These are phyloP conservation scores for Trichogramma dendrolimi DNA, from an alignment of 2,888 invertebrate genomes.

Conservation along the genomic window DNA sequence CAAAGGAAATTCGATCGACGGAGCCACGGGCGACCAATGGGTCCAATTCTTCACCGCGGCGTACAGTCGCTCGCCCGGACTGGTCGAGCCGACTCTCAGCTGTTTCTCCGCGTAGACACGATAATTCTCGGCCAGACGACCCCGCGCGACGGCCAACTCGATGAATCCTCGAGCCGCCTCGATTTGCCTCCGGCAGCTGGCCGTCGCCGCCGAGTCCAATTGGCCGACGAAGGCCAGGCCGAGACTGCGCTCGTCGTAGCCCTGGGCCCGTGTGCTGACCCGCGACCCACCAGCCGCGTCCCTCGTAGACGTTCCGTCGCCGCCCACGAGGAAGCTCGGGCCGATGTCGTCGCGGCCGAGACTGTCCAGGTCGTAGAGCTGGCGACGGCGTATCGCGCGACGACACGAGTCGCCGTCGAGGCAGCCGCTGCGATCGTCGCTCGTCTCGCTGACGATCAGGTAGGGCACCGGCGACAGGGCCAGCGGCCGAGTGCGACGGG, in stretches of 20 bases:
- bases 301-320: constrained; percentile 72
- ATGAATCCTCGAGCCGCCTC: constrained; percentile 9
- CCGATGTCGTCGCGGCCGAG: constrained; percentile 52
- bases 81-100: constrained; percentile 60
- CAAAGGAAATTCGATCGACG: neutral
- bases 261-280: constrained; percentile 67
- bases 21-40: constrained; percentile 54
- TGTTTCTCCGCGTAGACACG: constrained; percentile 67
- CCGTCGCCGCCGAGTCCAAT: constrained; percentile 55
- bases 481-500: too few species aligned
- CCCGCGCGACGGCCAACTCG: constrained; percentile 13
- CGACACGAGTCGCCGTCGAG: too few species aligned
- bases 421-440: too few species aligned
- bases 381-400: constrained; percentile 32
- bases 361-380: constrained; percentile 61
- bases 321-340: constrained; percentile 75
- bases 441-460: too few species aligned
- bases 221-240: constrained; percentile 73
- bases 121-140: constrained; percentile 53
- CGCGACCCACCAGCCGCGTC: constrained; percentile 67
- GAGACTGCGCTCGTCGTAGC: constrained; percentile 65
- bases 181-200: constrained; percentile 34
- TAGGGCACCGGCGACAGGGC: too few species aligned
- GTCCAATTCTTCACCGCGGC: constrained; percentile 66
- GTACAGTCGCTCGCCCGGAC: constrained; percentile 66